phyloP scores from a whole-genome alignment of 2,797 vertebrate species.

The Gadopsis bispinosus region DNA sequence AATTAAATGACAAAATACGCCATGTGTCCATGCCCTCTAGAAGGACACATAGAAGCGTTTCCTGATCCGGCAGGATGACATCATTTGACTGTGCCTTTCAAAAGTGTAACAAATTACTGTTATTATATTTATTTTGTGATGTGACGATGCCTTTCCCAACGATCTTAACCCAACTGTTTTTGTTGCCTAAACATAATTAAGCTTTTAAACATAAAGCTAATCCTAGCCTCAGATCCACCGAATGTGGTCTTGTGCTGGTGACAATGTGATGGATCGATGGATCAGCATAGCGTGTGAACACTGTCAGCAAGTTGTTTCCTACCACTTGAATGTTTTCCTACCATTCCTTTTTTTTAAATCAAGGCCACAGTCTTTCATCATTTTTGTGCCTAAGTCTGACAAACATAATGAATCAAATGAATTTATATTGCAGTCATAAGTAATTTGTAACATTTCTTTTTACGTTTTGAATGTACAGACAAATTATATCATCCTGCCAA shows the following conservation, averaged over 20 bases:
- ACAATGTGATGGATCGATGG: background rate
- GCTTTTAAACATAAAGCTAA: too few relatives aligned
- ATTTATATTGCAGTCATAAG: too few relatives aligned
- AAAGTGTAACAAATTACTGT: background rate
- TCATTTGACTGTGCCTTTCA: background rate
- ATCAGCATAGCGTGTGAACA: background rate
- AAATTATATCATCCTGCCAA: background rate
- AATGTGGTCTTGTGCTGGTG: background rate
- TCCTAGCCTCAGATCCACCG: too few relatives aligned
- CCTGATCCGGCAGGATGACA: background rate
- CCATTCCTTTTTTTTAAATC: too few relatives aligned
- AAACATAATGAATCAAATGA: background rate
- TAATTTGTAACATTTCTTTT: background rate
- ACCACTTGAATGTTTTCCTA: too few relatives aligned
- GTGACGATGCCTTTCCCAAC: too few relatives aligned
- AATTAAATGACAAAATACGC: too few relatives aligned
- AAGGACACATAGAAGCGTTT: background rate
- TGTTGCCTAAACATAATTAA: too few relatives aligned
- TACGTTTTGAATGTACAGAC: background rate
- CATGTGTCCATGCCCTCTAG: too few relatives aligned
- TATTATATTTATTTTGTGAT: background rate
- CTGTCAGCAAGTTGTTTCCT: background rate
- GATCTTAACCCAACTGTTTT: too few relatives aligned
- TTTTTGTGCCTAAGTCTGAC: background rate
- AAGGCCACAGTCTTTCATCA: background rate